Base-by-base conservation (phyloP, 2,113 vertebrate genomes). In the Tilapia sparmanii region DNA sequence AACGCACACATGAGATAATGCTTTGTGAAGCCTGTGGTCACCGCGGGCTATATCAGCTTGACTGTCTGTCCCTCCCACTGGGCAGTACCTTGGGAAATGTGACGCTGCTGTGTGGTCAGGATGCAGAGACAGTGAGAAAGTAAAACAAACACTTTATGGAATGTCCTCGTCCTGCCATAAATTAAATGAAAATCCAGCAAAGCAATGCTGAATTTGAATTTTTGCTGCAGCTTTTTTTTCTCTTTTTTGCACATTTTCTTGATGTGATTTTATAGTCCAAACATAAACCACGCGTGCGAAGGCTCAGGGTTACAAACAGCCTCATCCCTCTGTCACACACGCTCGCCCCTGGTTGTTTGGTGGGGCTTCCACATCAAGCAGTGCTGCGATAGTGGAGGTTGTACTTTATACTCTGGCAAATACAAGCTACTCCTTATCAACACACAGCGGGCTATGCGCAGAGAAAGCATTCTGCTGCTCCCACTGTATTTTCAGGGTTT, bases 1-100 rank as follows among this genome's bases (percentile, higher is more conserved):
- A 94, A 90, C 45, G 31, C 90, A 89, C 92, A 92, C 91, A 94
- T 89, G 91, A 95, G 91, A 95, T 95, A 96, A 96, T 95, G 91
- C 92, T 90, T 92, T 94, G 89, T 88, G 93, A 94, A 92, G 93
- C 89, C 19, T 93, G 94, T 42, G 91, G 93, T 90, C 52, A 88
- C 88, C 89, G n/a, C 68, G 50, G 92, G 86, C 91, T 92, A 66
- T 87, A 91, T 93, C 92, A 91, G 66, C 91, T 90, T 92, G 35
- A 85, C 63, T 40, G 90, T 47, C 84, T 86, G 86, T 87, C 53
- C 93, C 89, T 91, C 93, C 87, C 87, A 84, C 22, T 84, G 93
- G 93, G 92, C 90, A 87, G 89, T 78, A 88, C 89, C 86, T 83
- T 82, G 87, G 88, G 89, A 95, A 93, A 93, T 91, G 89, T 80